Conservation (phyloP, 2,797 vertebrate genomes). For the Coilia nasus region DNA sequence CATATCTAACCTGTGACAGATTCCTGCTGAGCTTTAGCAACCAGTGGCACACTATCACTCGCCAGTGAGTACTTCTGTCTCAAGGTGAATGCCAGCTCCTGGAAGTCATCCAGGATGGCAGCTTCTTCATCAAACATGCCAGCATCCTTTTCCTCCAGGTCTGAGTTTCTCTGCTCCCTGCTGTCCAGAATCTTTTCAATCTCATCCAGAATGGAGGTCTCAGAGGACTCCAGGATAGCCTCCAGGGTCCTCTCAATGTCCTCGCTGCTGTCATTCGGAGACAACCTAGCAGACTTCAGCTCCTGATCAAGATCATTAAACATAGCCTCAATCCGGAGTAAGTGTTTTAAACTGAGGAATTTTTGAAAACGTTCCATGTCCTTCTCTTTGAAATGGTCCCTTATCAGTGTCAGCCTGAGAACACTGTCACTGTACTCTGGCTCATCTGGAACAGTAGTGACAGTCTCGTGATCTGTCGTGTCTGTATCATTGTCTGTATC, state of each 20-base stretch:
- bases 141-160: slow-evolving; percentile 62
- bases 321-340: slow-evolving; percentile 83
- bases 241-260: slow-evolving; percentile 82
- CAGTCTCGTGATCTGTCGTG: slow-evolving; percentile 7
- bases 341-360: slow-evolving; percentile 77
- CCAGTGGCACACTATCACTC: slow-evolving; percentile 74
- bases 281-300: slow-evolving; percentile 72
- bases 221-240: slow-evolving; percentile 82
- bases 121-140: slow-evolving; percentile 81
- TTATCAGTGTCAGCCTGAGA: slow-evolving; percentile 75
- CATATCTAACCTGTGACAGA: slow-evolving; percentile 68
- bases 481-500: slow-evolving; percentile 10
- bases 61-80: slow-evolving; percentile 80
- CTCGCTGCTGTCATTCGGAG: slow-evolving; percentile 58
- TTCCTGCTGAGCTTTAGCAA: slow-evolving; percentile 46
- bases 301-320: slow-evolving; percentile 81
- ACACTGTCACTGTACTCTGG: slow-evolving; percentile 72
- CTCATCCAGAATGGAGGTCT: slow-evolving; percentile 81
- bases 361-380: slow-evolving; percentile 73
- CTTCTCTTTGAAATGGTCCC: slow-evolving; percentile 79
- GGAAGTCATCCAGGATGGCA: slow-evolving; percentile 84
- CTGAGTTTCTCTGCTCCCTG: slow-evolving; percentile 55
- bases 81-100: slow-evolving; percentile 89
- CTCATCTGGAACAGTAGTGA: slow-evolving; percentile 39
- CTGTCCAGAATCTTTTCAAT: slow-evolving; percentile 84